Evolutionary conservation across 1,140 invertebrate genomes (phyloP).

Genomic region (Drosophila littoralis): DNA sequence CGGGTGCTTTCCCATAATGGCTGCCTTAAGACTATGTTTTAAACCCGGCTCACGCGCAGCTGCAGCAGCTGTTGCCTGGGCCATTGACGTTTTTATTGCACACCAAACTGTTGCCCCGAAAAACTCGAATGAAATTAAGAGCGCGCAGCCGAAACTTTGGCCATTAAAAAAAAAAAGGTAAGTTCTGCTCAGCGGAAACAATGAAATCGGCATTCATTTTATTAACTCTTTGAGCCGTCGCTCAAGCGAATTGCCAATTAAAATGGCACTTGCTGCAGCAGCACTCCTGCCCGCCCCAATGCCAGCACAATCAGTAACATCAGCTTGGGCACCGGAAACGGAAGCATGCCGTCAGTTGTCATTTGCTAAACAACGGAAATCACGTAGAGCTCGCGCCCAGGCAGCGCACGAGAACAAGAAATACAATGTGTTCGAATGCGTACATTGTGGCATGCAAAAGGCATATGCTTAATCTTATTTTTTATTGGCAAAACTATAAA

Average conservation of each 20-base stretch:
- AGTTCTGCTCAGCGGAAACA: constrained; percentile 41
- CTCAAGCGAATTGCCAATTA: constrained; percentile 63
- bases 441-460: constrained; percentile 25
- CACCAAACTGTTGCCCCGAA: constrained; percentile 64
- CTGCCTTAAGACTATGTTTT: constrained; percentile 57
- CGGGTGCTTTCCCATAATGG: constrained; percentile 57
- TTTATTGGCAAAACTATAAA: constrained; percentile 62
- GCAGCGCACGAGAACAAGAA: neutral
- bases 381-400: constrained; percentile 1
- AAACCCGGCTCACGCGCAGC: constrained; percentile 47
- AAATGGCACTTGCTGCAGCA: constrained; percentile 23
- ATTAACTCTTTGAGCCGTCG: constrained; percentile 61
- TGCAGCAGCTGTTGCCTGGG: constrained; percentile 53
- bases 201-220: constrained; percentile 63
- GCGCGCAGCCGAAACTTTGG: constrained; percentile 51
- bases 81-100: constrained; percentile 68
- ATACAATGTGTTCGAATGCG: neutral
- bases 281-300: neutral
- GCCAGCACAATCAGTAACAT: neutral
- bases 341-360: constrained; percentile 28
- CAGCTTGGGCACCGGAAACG: constrained; percentile 11
- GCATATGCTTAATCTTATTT: constrained; percentile 45
- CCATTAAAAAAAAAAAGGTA: constrained; percentile 54
- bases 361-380: constrained; percentile 28
- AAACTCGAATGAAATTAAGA: constrained; percentile 67